These are phyloP conservation scores for Baryphthengus martii DNA, from an alignment of 2,113 vertebrate genomes.

Conservation along the genomic window DNA sequence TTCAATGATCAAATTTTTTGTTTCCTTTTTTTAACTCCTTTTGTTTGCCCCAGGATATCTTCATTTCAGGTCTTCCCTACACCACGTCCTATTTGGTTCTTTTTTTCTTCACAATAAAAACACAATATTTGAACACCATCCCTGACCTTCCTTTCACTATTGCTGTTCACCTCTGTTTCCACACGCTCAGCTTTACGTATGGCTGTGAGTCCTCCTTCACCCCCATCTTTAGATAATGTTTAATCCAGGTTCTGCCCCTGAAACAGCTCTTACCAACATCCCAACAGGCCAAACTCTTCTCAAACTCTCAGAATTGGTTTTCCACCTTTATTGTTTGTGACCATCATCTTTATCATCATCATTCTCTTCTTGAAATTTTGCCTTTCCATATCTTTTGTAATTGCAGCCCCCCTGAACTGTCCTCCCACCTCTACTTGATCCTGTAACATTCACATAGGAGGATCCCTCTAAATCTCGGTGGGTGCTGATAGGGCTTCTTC, in stretches of 20 bases:
- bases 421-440: neutral
- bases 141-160: neutral
- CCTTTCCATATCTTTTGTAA: neutral
- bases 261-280: neutral
- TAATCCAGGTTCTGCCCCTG: neutral
- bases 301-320: neutral
- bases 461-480: neutral
- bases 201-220: neutral
- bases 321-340: neutral
- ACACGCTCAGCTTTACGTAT: fast-evolving
- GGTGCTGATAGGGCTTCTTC: neutral
- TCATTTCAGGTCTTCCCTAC: neutral
- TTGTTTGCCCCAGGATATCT: neutral
- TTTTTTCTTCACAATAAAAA: neutral
- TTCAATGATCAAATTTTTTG: neutral
- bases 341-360: neutral
- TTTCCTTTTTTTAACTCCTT: neutral
- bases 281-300: neutral
- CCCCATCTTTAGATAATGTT: neutral
- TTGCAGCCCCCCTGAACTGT: neutral
- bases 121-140: neutral
- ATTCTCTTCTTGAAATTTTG: neutral
- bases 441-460: neutral
- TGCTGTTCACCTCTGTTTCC: neutral
- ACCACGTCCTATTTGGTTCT: neutral